Evolutionary conservation across 2,888 invertebrate genomes (phyloP).

Genomic region (Habroteleia sp.): DNA sequence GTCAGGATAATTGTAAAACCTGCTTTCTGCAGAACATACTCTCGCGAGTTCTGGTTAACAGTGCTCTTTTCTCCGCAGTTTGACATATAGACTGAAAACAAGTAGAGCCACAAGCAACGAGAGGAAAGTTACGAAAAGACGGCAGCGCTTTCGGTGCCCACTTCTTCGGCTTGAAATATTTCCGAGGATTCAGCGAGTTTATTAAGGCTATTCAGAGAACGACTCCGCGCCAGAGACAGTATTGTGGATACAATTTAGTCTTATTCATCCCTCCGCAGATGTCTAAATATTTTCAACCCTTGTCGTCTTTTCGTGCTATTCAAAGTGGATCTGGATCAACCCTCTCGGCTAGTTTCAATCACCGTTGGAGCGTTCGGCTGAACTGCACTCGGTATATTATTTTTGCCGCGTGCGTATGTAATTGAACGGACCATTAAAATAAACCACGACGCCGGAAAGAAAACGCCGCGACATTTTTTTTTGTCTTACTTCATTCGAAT

Average conservation of each 20-base stretch:
- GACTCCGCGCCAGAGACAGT: slow-evolving; percentile 83
- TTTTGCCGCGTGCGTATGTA: slow-evolving; percentile 31
- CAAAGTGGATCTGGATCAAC: slow-evolving; percentile 52
- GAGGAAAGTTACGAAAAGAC: slow-evolving; percentile 64
- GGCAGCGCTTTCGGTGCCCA: slow-evolving; percentile 69
- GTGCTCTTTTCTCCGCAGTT: slow-evolving; percentile 36
- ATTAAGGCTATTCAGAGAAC: slow-evolving; percentile 85
- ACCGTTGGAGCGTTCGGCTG: slow-evolving; percentile 10
- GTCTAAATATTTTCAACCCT: slow-evolving; percentile 80
- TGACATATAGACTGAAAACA: slow-evolving; percentile 66
- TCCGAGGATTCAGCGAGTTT: slow-evolving; percentile 80
- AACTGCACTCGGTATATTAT: slow-evolving; percentile 23
- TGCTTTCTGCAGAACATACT: too few relatives aligned
- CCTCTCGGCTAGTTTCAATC: slow-evolving; percentile 42
- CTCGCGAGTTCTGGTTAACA: slow-evolving; percentile 8
- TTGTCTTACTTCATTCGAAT: not conserved
- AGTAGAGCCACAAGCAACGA: slow-evolving; percentile 19
- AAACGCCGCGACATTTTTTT: slow-evolving; percentile 2
- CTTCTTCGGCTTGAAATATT: slow-evolving; percentile 78
- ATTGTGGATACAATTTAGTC: slow-evolving; percentile 85
- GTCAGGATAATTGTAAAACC: too few relatives aligned
- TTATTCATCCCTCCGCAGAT: slow-evolving; percentile 82
- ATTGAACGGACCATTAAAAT: slow-evolving; percentile 51
- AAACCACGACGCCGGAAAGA: slow-evolving; percentile 33
- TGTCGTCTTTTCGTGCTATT: slow-evolving; percentile 56